Base-by-base conservation (phyloP, 92 coral and sea anemone species). In the Hydrozoanthus gracilis region DNA sequence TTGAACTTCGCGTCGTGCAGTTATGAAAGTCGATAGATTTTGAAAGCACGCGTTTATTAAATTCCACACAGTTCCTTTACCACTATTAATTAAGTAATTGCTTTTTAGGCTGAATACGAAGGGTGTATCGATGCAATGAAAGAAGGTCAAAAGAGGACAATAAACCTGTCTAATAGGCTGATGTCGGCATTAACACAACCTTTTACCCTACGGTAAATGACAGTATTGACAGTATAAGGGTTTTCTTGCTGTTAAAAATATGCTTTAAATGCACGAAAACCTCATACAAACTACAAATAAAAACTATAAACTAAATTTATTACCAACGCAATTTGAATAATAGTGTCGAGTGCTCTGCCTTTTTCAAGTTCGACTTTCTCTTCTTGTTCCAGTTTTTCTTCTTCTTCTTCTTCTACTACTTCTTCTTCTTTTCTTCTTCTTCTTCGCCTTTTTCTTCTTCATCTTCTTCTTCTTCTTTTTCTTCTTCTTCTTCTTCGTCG, bases 31-130 rank as follows among this genome's bases (percentile, higher is more conserved):
- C 39, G 39, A 27, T 27, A 27, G 39, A 27, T 27, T 27, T 27
- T 27, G 39, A 27, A 27, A 27, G 39, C 39, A 27, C 39, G 2
- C 39, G 39, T 27, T 0, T 27, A 27, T 27, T 27, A 2, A 2
- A 27, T 27, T 27, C 39, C 39, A 27, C 39, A 0, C 39, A 27
- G 39, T 27, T 2, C 39, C 39, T 27, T 27, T 27, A 27, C 39
- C 39, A 27, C 39, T 27, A 27, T 27, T 27, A 27, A 48, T 12
- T n/a, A 35, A n/a, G 6, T 48, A 18, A 44, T 12, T 64, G 27
- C 16, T 58, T 50, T 67, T n/a, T 51, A 94, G 98, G 86, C 87
- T 8, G 98, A 88, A 65, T 94, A 94, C 83, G 95, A 94, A 69
- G 92, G 83, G 71, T 92, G 93, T 66, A 90, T 94, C 75, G 84